A percentile compares a stretch with the other conserved stretches of the same genome.
Conservation (phyloP, 1,140 invertebrate genomes). For the Arion vulgaris region DNA sequence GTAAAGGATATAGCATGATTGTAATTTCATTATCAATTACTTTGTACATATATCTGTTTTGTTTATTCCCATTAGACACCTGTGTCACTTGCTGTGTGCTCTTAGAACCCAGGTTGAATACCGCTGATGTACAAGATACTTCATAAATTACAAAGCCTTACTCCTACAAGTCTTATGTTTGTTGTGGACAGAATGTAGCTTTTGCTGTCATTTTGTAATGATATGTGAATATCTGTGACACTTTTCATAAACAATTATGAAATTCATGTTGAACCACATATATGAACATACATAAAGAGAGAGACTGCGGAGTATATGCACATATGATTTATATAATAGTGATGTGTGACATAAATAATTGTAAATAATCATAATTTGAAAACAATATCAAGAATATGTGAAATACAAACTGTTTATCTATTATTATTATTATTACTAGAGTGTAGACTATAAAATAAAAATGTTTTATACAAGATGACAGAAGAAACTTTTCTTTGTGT, state of each 20-base stretch:
- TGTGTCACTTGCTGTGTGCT: too few species aligned
- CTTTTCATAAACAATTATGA: background rate
- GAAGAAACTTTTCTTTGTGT: too few species aligned
- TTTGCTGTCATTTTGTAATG: background rate
- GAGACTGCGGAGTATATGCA: background rate
- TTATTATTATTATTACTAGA: slow-evolving; percentile 10
- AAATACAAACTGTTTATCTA: background rate
- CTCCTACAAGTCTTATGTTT: too few species aligned
- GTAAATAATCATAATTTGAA: background rate
- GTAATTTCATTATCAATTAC: too few species aligned
- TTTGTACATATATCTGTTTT: too few species aligned
- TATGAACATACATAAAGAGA: background rate
- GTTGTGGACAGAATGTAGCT: background rate
- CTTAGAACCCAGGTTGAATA: too few species aligned
- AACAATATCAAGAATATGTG: background rate
- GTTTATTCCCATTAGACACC: too few species aligned
- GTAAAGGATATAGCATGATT: too few species aligned
- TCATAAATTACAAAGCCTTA: too few species aligned
- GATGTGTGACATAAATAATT: background rate
- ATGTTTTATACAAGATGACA: background rate
- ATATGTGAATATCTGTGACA: background rate
- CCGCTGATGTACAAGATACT: too few species aligned
- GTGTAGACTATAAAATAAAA: slow-evolving; percentile 7
- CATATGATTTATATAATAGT: too few species aligned
- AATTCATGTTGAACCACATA: background rate